Evolutionary conservation across 2,888 invertebrate species (phyloP).

Genomic region (Parnassius apollo): DNA sequence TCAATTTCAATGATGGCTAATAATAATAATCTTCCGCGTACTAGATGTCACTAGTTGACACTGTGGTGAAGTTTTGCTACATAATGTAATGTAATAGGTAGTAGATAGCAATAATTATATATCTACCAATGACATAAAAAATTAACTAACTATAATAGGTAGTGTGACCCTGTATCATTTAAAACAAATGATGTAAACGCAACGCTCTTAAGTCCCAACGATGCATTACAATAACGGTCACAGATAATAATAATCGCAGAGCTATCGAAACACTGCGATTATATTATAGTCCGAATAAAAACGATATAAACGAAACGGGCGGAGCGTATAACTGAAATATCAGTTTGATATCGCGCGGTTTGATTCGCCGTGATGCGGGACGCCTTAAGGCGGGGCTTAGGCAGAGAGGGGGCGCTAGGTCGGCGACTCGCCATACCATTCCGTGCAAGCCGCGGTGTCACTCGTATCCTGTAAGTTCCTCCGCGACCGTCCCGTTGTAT

Average conservation of each 20-base stretch:
- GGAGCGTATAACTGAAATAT: constrained; percentile 73
- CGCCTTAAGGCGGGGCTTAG: constrained; percentile 72
- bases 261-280: constrained; percentile 34
- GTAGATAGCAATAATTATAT: too few species aligned
- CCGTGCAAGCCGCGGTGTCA: constrained; percentile 57
- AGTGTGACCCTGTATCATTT: neutral
- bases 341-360: constrained; percentile 75
- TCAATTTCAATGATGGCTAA: too few species aligned
- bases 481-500: constrained; percentile 30
- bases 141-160: neutral
- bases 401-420: constrained; percentile 51
- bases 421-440: constrained; percentile 55
- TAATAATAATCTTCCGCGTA: too few species aligned
- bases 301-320: constrained; percentile 71
- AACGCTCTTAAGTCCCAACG: neutral
- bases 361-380: constrained; percentile 74
- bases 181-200: neutral
- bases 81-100: too few species aligned
- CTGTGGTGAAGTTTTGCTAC: too few species aligned
- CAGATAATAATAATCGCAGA: constrained; percentile 5
- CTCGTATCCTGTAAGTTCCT: constrained; percentile 43
- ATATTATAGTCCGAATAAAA: constrained; percentile 78
- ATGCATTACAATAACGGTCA: neutral
- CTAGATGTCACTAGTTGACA: too few species aligned
- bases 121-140: too few species aligned